Evolutionary conservation across 2,113 vertebrate genomes (phyloP), one percentile per base, ranked within the genome.

Genomic region (Urocitellus parryii): DNA sequence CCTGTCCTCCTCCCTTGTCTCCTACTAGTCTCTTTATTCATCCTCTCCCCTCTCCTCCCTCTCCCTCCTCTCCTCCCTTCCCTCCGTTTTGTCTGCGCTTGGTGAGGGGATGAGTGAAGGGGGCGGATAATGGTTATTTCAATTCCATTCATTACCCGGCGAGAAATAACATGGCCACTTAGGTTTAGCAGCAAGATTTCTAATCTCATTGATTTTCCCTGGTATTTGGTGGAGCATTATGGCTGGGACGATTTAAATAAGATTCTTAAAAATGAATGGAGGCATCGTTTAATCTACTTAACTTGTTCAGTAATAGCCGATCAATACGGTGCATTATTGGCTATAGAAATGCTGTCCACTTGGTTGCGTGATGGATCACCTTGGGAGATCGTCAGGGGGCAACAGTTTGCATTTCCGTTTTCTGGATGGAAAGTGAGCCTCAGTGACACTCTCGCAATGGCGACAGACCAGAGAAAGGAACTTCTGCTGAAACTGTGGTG

Each of bases 141-240:
- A 37, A 68, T 90, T 39, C 77, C 81, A 13, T 37, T 74, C 45
- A 7, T 63, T 45, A 73, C 5, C 0, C 32, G 48, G 83, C 22
- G 20, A 51, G 80, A 72, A 56, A 14, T 16, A 27, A 39, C 10
- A 0, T 0, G 73, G 39, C 45, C 88, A 37, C 68, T 80, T 88
- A 80, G 80, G 45, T 9, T 68, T 73, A 61, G 85, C 12, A 1
- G 53, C 39, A 8, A 42, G 93, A 61, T 42, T 53, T 48, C 93
- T 79, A 74, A 74, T 93, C 91, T 77, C 86, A 93, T 93, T 73
- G 95, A 94, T 86, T 91, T 37, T 61, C 45, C 68, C 51, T 53
- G 34, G n/a, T 70, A 63, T 91, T 70, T 80, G 27, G 86, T 65
- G 12, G 53, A 76, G 27, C 81, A 29, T 84, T 70, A 37, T 4